Evolutionary conservation across 2,888 invertebrate genomes (phyloP).

Genomic region (Tetramorium bicarinatum): DNA sequence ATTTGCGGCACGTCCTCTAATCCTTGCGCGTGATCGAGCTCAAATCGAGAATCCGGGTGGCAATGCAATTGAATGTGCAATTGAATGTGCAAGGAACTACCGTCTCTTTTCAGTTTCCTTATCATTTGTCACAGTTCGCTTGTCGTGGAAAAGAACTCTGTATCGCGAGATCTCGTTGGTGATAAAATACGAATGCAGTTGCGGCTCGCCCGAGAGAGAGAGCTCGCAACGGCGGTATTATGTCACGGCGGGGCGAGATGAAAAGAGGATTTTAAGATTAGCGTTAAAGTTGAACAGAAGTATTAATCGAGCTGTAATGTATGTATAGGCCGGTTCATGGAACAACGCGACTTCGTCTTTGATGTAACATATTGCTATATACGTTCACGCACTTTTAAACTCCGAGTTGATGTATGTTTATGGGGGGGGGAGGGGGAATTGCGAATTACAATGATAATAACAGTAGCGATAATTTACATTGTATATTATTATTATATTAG

Average conservation of each 20-base stretch:
- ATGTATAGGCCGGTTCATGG: conserved; percentile 82
- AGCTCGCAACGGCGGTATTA: conserved; percentile 44
- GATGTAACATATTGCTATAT: conserved; percentile 82
- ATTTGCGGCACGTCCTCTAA: neutral
- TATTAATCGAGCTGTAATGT: conserved; percentile 82
- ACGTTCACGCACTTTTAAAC: conserved; percentile 75
- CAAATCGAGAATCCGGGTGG: conserved; percentile 29
- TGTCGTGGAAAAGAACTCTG: neutral
- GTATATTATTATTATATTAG: conserved; percentile 81
- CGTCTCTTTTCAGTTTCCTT: neutral
- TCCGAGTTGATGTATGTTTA: conserved; percentile 78
- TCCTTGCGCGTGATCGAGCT: conserved; percentile 30
- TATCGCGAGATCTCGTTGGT: neutral
- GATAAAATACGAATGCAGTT: neutral
- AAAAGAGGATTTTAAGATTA: conserved; percentile 67
- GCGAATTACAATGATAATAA: conserved; percentile 77
- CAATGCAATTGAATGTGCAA: conserved; percentile 27
- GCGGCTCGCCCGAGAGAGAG: conserved; percentile 22
- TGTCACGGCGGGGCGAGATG: conserved; percentile 14
- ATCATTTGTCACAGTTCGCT: neutral
- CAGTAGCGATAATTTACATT: conserved; percentile 72
- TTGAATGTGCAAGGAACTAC: neutral
- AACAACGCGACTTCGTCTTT: conserved; percentile 79
- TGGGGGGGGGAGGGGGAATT: conserved; percentile 74
- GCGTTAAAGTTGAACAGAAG: conserved; percentile 84